Percentiles rank a stretch among this genome's conserved stretches.
phyloP scores from a whole-genome alignment of 2,888 invertebrate species.

The Sesia bembeciformis region DNA sequence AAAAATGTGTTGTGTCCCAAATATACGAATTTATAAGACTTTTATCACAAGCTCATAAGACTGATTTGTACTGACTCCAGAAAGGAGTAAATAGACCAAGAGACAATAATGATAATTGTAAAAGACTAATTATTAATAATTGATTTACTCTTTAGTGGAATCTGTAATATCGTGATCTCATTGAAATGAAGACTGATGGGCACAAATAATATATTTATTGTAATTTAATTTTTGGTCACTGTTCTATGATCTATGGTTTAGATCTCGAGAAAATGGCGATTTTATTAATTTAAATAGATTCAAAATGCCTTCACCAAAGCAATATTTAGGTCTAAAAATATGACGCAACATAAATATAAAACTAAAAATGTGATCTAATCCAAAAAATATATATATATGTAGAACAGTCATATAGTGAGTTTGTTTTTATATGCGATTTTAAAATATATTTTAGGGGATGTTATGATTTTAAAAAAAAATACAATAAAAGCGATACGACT shows the following conservation, averaged over 20 bases:
- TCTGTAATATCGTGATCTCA: slow-evolving; percentile 12
- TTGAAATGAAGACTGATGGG: background rate
- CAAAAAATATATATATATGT: too few species aligned
- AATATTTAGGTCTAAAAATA: too few species aligned
- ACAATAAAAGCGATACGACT: slow-evolving; percentile 53
- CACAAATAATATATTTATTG: too few species aligned
- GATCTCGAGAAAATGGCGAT: too few species aligned
- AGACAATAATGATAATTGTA: background rate
- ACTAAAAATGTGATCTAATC: too few species aligned
- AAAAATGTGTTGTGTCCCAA: too few species aligned
- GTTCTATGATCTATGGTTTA: too few species aligned
- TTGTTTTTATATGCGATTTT: slow-evolving; percentile 16
- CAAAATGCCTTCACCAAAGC: too few species aligned
- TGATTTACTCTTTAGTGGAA: slow-evolving; percentile 5
- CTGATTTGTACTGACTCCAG: slow-evolving; percentile 19
- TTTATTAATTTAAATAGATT: too few species aligned
- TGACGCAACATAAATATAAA: too few species aligned
- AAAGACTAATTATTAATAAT: background rate
- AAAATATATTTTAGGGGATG: slow-evolving; percentile 13
- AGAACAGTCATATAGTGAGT: too few species aligned
- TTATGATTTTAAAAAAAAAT: background rate
- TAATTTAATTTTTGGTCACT: too few species aligned
- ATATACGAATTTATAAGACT: slow-evolving; percentile 9
- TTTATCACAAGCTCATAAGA: slow-evolving; percentile 14
- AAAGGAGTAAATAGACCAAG: slow-evolving; percentile 1